Evolutionary conservation across 2,888 invertebrate genomes (phyloP), one percentile per base, ranked within the genome.

Genomic region (Drosophila nr. fundita): DNA sequence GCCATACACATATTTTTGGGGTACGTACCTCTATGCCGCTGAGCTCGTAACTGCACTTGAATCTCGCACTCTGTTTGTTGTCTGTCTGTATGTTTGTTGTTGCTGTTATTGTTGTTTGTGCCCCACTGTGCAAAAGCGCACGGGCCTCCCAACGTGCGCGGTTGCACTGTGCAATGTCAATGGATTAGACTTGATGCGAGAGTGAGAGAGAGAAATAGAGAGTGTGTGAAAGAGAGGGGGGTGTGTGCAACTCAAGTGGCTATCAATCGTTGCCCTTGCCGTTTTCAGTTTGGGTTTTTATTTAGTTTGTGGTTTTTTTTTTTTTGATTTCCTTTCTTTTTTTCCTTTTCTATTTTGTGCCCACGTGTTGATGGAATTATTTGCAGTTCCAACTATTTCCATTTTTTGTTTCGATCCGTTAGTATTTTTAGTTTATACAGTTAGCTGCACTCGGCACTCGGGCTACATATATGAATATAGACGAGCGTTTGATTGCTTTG

Each of bases 361-460:
- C 50, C 48, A 54, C 66, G 83, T 76, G 89, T 84, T 91, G 89
- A 89, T 89, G 77, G 91, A 89, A 90, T 89, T 89, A 89, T 89
- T 91, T 91, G 91, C 89, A 90, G 90, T 73, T 83, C 59, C 73
- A 73, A 73, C 53, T 55, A n/a, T 48, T 48, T 32, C 18, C 49
- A 49, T 13, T 63, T 21, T 52, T 52, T 36, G 24, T 50, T 49
- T 68, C 27, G 13, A 36, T 55, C 38, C 36, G 52, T 67, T 67
- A 36, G 63, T 72, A 78, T 82, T 86, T 88, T 76, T 63, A 49
- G 78, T 82, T 82, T 73, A 29, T 62, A 24, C 18, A 50, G 83
- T 71, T 78, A 61, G 65, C 50, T 50, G 67, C 52, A 67, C 40
- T 64, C 53, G 27, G 13, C 36, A 10, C 10, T 24, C 15, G 34